Evolutionary conservation across 1,140 invertebrate genomes (phyloP).

Genomic region (Chironomus tepperi): DNA sequence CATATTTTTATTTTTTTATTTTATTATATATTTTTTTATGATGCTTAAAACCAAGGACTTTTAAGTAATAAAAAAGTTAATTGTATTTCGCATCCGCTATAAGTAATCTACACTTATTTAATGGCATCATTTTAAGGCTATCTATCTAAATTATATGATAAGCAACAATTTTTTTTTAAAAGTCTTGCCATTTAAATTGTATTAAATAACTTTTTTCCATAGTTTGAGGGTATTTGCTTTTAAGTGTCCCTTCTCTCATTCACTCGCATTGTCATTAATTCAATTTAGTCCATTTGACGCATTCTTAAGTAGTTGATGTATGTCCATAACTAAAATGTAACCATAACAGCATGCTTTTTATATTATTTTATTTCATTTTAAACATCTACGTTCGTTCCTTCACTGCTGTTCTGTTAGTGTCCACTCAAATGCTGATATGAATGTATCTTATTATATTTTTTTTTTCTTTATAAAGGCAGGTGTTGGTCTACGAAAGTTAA

Average conservation of each 20-base stretch:
- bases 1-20: not conserved
- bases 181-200: no score
- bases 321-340: no score
- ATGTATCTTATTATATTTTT: no score
- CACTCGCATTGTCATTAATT: no score
- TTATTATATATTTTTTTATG: not conserved
- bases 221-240: no score
- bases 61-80: constrained; percentile 7
- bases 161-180: no score
- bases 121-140: constrained; percentile 1
- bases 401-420: not conserved
- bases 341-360: not conserved
- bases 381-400: no score
- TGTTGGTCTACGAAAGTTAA: constrained; percentile 13
- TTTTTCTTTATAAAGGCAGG: not conserved
- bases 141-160: constrained; percentile 6
- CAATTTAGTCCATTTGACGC: no score
- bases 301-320: no score
- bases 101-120: constrained; percentile 3
- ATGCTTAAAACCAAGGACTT: constrained; percentile 1
- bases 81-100: not conserved
- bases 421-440: not conserved
- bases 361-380: no score
- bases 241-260: no score
- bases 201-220: no score